Base-by-base conservation (phyloP, 2,113 vertebrate genomes). In the Tympanuchus pallidicinctus region DNA sequence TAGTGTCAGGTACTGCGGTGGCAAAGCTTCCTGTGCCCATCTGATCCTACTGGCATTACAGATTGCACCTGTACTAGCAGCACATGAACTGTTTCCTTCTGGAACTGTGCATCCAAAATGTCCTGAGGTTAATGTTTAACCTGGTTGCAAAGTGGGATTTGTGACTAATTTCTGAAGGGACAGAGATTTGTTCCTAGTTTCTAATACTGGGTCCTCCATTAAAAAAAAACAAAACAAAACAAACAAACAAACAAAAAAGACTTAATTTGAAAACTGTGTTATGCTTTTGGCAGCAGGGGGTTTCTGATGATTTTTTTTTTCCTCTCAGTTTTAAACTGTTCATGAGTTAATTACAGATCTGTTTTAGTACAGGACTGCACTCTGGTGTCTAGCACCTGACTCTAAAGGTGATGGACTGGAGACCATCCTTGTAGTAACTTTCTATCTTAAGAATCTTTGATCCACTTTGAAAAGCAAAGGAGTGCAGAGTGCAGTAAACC, bases 21-120 rank as follows among this genome's bases (percentile, higher is more conserved):
- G 60, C 65, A 60, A 82, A 77, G 65, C 77, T 75, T 91, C 45
- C 64, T 80, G n/a, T 85, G 84, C 34, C 85, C 92, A 89, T 92
- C 75, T 92, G 91, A 94, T 94, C 92, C 89, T 92, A 84, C 87
- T 92, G 84, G 38, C 59, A n/a, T 79, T 91, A 65, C 78, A 94
- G 60, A 71, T 91, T 94, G 74, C 67, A 57, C 79, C 38, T 89
- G 72, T 77, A 85, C 60, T 94, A 5, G 0, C 34, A 86, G 64
- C 5, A 18, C 67, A 40, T 27, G 28, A 82, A 38, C 34, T n/a
- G 28, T 80, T 89, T 80, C 75, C 71, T 93, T 80, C 69, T 87
- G 75, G 71, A 85, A 32, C 3, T 36, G 36, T n/a, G 32, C 52
- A 56, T 93, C 50, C 71, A 79, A 70, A 77, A 77, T 91, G 19